Base-by-base conservation (phyloP, 2,113 vertebrate species). In the Podocnemis expansa region DNA sequence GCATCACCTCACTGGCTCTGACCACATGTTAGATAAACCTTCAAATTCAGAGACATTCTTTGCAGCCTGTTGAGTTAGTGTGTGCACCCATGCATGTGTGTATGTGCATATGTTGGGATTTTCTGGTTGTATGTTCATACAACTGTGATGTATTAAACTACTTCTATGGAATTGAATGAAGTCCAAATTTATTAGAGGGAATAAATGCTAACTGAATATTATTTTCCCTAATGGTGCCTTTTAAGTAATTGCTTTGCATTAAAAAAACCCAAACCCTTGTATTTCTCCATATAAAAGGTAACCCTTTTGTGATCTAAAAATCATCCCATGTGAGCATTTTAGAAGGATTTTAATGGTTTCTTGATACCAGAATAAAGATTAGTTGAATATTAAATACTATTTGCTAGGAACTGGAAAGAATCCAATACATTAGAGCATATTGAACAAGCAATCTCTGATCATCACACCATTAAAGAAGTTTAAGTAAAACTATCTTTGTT, bases 211-310 rank as follows among this genome's bases (percentile, higher is more conserved):
- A 24, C 29, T 92, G 90, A 96, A 93, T 96, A 88, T 86, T 82
- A 47, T 96, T 54, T 95, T 95, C 89, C 93, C 86, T 89, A 93
- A 93, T 81, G 78, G 81, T 86, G 92, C 84, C 60, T 87, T 95
- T 91, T 63, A 94, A 94, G 87, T 82, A 88, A 76, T 78, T 94
- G 89, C 54, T 90, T 85, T 95, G 91, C 79, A 94, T 93, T 84
- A 47, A 52, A 47, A 85, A 83, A n/a, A n/a, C n/a, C n/a, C n/a
- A n/a, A n/a, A 83, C 31, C 9, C 14, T 78, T 78, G 9, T 4
- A 29, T 94, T 75, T 91, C 91, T 87, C 82, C 88, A 34, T 10
- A 47, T 47, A 45, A 47, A 45, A 47, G 16, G 83, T 91, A 93
- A 93, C 89, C 88, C 83, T 88, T 51, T 83, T 78, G 84, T 89